Evolutionary conservation across 2,113 vertebrate species (phyloP).

Genomic region (Entomyzon cyanotis): DNA sequence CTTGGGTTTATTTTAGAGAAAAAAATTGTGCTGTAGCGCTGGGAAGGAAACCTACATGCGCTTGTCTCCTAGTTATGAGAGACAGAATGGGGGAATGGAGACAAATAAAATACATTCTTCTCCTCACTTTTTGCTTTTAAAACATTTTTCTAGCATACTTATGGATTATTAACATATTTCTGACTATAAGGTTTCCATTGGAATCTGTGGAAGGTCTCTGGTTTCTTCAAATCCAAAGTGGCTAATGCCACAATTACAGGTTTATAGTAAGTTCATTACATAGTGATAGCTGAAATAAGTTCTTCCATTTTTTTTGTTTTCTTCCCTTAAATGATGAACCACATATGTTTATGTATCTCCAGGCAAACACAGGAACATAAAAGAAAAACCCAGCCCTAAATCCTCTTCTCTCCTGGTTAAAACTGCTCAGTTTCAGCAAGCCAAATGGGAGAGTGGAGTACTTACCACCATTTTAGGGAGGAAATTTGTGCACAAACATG

Average conservation of each 20-base stretch:
- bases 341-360: background rate
- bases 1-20: background rate
- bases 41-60: background rate
- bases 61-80: background rate
- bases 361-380: background rate
- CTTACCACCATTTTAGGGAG: background rate
- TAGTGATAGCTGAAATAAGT: background rate
- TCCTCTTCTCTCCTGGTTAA: background rate
- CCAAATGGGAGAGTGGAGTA: background rate
- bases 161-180: background rate
- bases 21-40: background rate
- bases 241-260: background rate
- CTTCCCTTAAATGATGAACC: background rate
- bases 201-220: background rate
- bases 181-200: background rate
- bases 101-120: background rate
- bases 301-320: background rate
- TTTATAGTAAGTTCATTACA: background rate
- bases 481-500: background rate
- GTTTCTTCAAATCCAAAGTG: background rate
- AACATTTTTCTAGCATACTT: background rate
- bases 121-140: background rate
- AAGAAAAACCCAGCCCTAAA: background rate
- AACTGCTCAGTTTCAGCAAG: background rate
- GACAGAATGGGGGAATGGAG: background rate